A percentile compares a stretch with the other conserved stretches of the same genome.
These are phyloP conservation scores for Hyles lineata DNA, from an alignment of 2,888 invertebrate species.

Conservation along the genomic window DNA sequence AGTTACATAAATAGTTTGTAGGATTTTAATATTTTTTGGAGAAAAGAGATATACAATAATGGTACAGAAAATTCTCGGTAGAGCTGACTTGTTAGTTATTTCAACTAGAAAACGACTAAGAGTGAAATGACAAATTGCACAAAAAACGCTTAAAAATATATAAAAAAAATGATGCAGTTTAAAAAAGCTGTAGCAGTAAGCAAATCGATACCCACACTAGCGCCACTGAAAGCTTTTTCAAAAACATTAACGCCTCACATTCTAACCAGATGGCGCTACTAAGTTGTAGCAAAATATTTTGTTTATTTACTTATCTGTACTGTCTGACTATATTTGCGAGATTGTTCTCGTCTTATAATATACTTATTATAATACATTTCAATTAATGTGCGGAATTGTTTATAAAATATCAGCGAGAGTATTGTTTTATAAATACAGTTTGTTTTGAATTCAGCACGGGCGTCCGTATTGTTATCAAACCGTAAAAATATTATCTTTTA, in stretches of 20 bases:
- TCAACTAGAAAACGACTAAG: too few relatives aligned
- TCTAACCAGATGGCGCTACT: conserved; percentile 25
- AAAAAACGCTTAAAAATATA: neutral
- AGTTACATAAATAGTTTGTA: too few relatives aligned
- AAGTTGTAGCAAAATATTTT: too few relatives aligned
- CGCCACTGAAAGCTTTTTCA: conserved; percentile 22
- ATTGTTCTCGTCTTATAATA: neutral
- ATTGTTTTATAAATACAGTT: conserved; percentile 23
- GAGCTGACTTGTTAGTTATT: too few relatives aligned
- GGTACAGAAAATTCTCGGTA: too few relatives aligned
- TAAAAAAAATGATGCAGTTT: neutral
- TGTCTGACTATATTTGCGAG: too few relatives aligned
- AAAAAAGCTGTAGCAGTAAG: neutral
- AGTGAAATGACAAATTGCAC: too few relatives aligned
- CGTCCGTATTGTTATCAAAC: conserved; percentile 18
- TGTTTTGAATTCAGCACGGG: conserved; percentile 38
- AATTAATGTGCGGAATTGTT: neutral
- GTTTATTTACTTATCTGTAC: neutral
- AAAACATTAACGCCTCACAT: neutral
- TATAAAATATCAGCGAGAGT: neutral
- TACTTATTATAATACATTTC: neutral
- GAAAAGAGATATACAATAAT: too few relatives aligned
- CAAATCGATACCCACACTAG: neutral
- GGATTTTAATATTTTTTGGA: too few relatives aligned
- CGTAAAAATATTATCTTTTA: neutral